Conservation (phyloP, 2,797 vertebrate species). For the Macropus fuliginosus region DNA sequence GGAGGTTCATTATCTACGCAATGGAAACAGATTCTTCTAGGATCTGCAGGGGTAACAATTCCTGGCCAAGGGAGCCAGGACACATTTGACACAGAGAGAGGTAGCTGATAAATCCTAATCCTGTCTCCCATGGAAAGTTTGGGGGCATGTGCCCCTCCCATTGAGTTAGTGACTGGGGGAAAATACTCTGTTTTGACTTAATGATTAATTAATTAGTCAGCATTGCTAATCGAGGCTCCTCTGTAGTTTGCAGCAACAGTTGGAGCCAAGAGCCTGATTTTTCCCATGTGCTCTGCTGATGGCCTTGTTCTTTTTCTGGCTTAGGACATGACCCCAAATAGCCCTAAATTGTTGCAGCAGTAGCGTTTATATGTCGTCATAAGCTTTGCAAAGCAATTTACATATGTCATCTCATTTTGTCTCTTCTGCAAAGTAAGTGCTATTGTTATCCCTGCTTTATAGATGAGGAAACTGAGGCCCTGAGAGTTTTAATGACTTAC, state of each 20-base stretch:
- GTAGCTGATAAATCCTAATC: not conserved
- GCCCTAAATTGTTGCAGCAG: not conserved
- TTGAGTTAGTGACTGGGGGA: not conserved
- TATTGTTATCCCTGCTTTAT: not conserved
- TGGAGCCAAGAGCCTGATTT: not conserved
- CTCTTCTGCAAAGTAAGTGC: not conserved
- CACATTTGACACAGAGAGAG: not conserved
- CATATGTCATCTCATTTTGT: not conserved
- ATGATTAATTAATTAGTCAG: not conserved
- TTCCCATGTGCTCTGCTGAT: not conserved
- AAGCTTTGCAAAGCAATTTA: not conserved
- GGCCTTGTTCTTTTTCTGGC: not conserved
- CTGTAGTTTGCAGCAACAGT: not conserved
- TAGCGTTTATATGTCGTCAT: not conserved
- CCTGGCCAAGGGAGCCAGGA: not conserved
- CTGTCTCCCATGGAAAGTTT: not conserved
- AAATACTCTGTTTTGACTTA: not conserved
- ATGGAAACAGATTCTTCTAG: not conserved
- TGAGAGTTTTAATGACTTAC: not conserved
- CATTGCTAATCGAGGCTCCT: not conserved
- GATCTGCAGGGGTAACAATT: not conserved
- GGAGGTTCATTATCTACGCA: not conserved
- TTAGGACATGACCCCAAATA: not conserved
- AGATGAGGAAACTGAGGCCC: not conserved
- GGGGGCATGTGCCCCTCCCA: not conserved